phyloP scores from a whole-genome alignment of 1,140 invertebrate species.

The Bombus confusus region DNA sequence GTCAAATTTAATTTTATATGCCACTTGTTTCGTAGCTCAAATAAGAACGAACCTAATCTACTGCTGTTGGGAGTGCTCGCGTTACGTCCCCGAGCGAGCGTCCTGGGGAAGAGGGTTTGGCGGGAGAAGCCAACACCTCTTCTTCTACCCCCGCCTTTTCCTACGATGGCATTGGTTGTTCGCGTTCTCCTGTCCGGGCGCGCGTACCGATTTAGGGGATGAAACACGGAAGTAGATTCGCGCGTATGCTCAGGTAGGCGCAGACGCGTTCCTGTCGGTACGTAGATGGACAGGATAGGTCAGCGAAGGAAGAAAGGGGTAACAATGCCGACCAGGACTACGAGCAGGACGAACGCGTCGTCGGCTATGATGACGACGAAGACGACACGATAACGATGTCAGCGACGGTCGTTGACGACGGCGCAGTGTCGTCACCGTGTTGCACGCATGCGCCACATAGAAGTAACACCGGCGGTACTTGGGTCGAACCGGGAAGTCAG shows the following conservation, averaged over 20 bases:
- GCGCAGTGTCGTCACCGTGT: slow-evolving; percentile 72
- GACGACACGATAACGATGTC: too few relatives aligned
- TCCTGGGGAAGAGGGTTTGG: slow-evolving; percentile 7
- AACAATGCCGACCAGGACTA: slow-evolving; percentile 48
- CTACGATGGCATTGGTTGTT: neutral
- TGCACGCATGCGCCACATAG: slow-evolving; percentile 76
- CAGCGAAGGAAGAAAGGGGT: neutral
- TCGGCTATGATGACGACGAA: slow-evolving; percentile 33
- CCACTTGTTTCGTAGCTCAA: too few relatives aligned
- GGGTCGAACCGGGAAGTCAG: slow-evolving; percentile 79
- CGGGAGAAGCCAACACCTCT: slow-evolving; percentile 39
- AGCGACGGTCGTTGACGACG: slow-evolving; percentile 70
- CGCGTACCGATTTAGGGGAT: slow-evolving; percentile 77
- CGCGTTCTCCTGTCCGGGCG: slow-evolving; percentile 22
- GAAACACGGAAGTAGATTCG: slow-evolving; percentile 74
- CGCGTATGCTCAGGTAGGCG: slow-evolving; percentile 4
- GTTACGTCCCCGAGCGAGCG: neutral
- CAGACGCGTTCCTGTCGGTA: neutral
- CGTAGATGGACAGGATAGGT: slow-evolving; percentile 6
- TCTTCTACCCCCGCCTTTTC: slow-evolving; percentile 7
- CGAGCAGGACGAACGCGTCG: slow-evolving; percentile 35
- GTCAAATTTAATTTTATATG: neutral
- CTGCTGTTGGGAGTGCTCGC: neutral
- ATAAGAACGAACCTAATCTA: slow-evolving; percentile 16
- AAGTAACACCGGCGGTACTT: slow-evolving; percentile 75